phyloP scores from a whole-genome alignment of 2,888 invertebrate genomes.

The Bugula neritina region DNA sequence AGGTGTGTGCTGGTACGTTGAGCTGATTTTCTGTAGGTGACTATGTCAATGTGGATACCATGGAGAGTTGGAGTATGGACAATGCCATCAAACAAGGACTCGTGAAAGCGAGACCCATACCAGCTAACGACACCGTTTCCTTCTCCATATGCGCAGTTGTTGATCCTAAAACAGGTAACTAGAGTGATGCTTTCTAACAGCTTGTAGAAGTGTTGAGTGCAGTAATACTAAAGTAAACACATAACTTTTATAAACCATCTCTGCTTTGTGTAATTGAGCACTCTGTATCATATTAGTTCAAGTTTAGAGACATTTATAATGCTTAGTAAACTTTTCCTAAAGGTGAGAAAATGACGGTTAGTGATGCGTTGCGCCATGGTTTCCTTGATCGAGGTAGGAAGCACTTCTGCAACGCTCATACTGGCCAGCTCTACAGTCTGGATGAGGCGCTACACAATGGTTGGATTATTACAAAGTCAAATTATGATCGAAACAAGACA shows the following conservation, averaged over 20 bases:
- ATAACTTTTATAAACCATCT: no score
- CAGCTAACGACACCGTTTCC: constrained; percentile 52
- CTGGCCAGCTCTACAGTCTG: not conserved
- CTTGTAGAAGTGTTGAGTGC: not conserved
- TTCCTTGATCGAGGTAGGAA: constrained; percentile 22
- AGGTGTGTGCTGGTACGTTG: no score
- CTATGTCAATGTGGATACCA: constrained; percentile 27
- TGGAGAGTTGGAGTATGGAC: constrained; percentile 27
- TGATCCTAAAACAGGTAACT: constrained; percentile 26
- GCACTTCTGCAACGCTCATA: constrained; percentile 22
- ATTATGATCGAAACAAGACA: constrained; percentile 3
- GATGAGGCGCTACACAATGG: constrained; percentile 19
- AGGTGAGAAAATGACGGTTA: constrained; percentile 38
- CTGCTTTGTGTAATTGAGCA: no score
- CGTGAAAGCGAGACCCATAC: constrained; percentile 60
- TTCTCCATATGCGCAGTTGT: constrained; percentile 27
- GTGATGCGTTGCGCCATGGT: constrained; percentile 26
- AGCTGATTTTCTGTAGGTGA: constrained; percentile 1
- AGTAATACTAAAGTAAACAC: no score
- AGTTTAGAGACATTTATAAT: no score
- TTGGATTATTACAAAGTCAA: constrained; percentile 23
- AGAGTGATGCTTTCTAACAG: not conserved
- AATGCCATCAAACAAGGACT: constrained; percentile 35
- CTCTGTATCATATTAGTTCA: no score
- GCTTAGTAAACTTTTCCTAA: no score